Base-by-base conservation (phyloP, 2,797 vertebrate species). In the Telmatherina bonti region DNA sequence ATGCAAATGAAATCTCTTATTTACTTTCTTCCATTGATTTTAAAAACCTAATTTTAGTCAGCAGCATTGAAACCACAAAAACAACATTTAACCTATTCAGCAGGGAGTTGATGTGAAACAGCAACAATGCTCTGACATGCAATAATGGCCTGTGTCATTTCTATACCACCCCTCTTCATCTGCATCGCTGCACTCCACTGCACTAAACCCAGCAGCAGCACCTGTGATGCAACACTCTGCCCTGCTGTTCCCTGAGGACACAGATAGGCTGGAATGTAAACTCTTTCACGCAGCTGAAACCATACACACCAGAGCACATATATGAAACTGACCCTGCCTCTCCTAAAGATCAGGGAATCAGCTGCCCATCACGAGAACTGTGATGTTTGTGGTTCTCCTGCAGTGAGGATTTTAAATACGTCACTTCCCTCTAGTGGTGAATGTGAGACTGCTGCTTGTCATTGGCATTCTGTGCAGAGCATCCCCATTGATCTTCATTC, bases 401-500 rank as follows among this genome's bases (percentile, higher is more conserved):
- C 88, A 88, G 79, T 72, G 63, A 52, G 27, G 60, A 33, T 38
- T 53, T 77, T 38, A 49, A 15, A 54, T 24, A 8, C 62, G 49
- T 79, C 12, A 68, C 53, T 81, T 52, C 89, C 89, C 88, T 85
- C 91, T 92, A 79, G 88, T 85, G 91, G 88, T 33, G 80, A 47
- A 56, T 59, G 49, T 58, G 31, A 51, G 62, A 24, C 59, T 67
- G 26, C 51, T 5, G 45, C 71, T 82, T 69, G 74, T 90, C 87
- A 85, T 93, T 92, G 91, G 86, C 86, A 91, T 91, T 91, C 91
- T 70, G 67, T 57, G 81, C 83, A 76, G 69, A 56, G 67, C 78
- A 67, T 89, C 85, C 65, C 67, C 85, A 91, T 90, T 91, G 90
- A 93, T 93, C 91, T 88, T 89, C 83, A 89, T 91, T 89, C 84